These are phyloP conservation scores for Trachemys scripta DNA, from an alignment of 2,113 vertebrate species.

Conservation along the genomic window DNA sequence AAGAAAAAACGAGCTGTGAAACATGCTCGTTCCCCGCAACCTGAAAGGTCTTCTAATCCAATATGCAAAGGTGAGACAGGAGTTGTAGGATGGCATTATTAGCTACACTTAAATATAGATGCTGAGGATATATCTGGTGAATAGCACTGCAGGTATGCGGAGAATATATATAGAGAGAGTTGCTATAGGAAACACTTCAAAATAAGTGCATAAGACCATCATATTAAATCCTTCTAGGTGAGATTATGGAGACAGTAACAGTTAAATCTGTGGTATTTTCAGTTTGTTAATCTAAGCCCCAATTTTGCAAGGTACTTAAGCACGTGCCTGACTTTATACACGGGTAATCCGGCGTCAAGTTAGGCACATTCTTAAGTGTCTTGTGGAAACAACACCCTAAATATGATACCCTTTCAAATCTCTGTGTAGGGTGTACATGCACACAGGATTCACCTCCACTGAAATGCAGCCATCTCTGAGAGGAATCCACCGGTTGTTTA, in stretches of 20 bases:
- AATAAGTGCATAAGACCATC: neutral
- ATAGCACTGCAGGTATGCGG: neutral
- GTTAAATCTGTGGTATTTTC: neutral
- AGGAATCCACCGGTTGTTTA: neutral
- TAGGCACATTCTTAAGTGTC: neutral
- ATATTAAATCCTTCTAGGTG: neutral
- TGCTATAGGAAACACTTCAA: neutral
- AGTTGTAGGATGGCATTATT: neutral
- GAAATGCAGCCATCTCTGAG: neutral
- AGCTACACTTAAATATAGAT: neutral
- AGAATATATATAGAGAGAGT: neutral
- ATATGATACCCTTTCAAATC: accelerated
- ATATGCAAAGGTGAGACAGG: neutral
- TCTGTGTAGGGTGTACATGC: neutral
- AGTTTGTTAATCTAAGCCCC: neutral
- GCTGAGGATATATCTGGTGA: neutral
- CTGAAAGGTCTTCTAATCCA: neutral
- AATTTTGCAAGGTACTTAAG: neutral
- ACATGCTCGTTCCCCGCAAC: neutral
- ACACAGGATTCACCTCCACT: neutral
- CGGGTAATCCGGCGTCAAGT: neutral
- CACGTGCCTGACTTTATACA: neutral
- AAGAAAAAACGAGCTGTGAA: neutral
- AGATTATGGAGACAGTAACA: neutral
- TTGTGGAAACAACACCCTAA: accelerated